Percentiles rank a stretch among this genome's conserved stretches.
These are phyloP conservation scores for Odontophorus gujanensis DNA, from an alignment of 2,113 vertebrate genomes.

Conservation along the genomic window DNA sequence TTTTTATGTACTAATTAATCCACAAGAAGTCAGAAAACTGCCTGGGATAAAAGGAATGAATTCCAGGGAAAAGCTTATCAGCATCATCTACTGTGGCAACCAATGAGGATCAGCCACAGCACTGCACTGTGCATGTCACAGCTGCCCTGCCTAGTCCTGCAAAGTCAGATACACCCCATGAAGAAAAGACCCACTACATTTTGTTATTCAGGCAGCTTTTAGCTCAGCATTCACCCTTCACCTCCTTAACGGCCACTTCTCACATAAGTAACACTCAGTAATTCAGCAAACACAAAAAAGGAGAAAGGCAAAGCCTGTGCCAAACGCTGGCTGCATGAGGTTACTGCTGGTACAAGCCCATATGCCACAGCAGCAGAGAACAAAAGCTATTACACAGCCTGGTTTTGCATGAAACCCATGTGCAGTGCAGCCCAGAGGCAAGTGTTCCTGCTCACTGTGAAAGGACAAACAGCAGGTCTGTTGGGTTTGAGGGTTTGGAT, in stretches of 20 bases:
- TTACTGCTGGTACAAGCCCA: not conserved
- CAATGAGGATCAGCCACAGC: not conserved
- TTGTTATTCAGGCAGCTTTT: not conserved
- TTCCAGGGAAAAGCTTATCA: not conserved
- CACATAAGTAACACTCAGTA: not conserved
- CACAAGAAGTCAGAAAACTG: not conserved
- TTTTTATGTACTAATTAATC: not conserved
- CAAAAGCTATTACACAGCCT: not conserved
- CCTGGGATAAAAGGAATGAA: not conserved
- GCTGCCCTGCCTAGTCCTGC: not conserved
- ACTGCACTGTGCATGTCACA: not conserved
- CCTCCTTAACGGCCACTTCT: not conserved
- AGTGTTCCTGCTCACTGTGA: not conserved
- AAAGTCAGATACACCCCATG: not conserved
- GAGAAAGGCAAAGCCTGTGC: not conserved
- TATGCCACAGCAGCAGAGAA: not conserved
- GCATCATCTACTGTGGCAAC: not conserved
- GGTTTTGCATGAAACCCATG: not conserved
- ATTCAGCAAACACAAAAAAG: not conserved
- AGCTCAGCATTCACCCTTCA: not conserved
- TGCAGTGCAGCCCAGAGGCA: not conserved
- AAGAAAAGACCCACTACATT: not conserved
- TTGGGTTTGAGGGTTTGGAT: slow-evolving; percentile 1
- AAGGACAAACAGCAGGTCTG: slow-evolving; percentile 51
- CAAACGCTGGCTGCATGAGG: not conserved